These are phyloP conservation scores for Sipha flava DNA, from an alignment of 1,140 invertebrate genomes.

Conservation along the genomic window DNA sequence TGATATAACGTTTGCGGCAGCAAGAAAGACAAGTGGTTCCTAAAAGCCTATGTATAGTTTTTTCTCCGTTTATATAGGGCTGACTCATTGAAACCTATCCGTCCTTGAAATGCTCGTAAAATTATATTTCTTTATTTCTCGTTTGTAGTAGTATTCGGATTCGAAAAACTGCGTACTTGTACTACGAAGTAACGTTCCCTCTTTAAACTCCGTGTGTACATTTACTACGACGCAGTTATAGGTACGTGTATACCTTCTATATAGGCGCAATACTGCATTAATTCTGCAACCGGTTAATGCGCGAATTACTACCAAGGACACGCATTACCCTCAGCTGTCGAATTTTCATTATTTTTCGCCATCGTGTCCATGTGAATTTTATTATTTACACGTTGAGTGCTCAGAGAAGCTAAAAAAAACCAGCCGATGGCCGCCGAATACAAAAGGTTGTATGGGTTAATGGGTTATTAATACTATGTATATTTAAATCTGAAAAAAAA, in stretches of 20 bases:
- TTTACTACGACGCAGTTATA: background rate
- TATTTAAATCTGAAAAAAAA: too few relatives aligned
- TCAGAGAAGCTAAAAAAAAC: too few relatives aligned
- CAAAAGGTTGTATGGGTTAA: too few relatives aligned
- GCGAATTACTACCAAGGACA: background rate
- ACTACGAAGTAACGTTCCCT: background rate
- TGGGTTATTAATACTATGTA: too few relatives aligned
- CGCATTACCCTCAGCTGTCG: too few relatives aligned
- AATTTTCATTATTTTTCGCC: too few relatives aligned
- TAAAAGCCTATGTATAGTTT: background rate
- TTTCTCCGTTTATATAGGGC: background rate
- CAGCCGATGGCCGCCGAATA: too few relatives aligned
- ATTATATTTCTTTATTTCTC: too few relatives aligned
- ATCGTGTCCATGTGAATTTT: too few relatives aligned
- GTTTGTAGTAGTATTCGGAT: too few relatives aligned
- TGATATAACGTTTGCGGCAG: background rate
- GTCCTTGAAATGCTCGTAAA: background rate
- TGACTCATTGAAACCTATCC: background rate
- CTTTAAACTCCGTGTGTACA: background rate
- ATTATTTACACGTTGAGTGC: too few relatives aligned
- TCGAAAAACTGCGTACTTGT: background rate
- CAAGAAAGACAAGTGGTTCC: background rate
- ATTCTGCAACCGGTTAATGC: background rate
- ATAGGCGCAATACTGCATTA: background rate
- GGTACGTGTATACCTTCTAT: background rate